These are phyloP conservation scores for Lepilemur ruficaudatus DNA, from an alignment of 2,797 vertebrate genomes.

Conservation along the genomic window DNA sequence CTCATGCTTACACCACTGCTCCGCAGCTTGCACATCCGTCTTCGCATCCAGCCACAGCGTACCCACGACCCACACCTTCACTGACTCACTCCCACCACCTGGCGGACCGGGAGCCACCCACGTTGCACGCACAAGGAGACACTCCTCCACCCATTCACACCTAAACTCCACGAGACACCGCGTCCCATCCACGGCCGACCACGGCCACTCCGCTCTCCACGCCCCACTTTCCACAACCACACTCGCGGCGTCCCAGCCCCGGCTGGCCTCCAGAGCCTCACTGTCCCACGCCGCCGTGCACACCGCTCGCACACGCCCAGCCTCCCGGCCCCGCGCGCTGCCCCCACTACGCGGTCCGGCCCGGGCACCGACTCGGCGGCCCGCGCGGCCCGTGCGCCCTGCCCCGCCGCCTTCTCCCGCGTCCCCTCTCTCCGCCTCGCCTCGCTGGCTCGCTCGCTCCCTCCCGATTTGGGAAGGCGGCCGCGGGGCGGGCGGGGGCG, in stretches of 20 bases:
- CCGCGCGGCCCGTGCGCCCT: constrained; percentile 5
- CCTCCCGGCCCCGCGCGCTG: not conserved
- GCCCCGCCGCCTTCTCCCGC: constrained; percentile 7
- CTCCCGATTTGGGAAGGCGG: constrained; percentile 79
- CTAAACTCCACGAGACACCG: not conserved
- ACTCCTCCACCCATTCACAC: not conserved
- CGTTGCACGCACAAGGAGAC: not conserved
- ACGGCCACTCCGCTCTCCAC: constrained; percentile 2
- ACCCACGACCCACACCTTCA: not conserved
- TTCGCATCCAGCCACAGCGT: not conserved
- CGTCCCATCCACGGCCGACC: not conserved
- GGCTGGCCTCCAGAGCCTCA: not conserved
- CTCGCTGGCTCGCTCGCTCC: constrained; percentile 44
- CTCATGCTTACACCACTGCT: not conserved
- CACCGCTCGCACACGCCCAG: not conserved
- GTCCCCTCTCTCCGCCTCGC: constrained; percentile 22
- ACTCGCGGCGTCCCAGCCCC: not conserved
- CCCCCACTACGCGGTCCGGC: not conserved
- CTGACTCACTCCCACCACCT: not conserved
- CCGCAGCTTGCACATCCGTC: not conserved
- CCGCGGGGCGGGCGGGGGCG: constrained; percentile 69
- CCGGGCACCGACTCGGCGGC: not conserved
- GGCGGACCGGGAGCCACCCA: not conserved
- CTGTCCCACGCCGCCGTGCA: not conserved
- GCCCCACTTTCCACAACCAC: not conserved